Conservation (phyloP, 2,113 vertebrate genomes). For the Heptranchias perlo region DNA sequence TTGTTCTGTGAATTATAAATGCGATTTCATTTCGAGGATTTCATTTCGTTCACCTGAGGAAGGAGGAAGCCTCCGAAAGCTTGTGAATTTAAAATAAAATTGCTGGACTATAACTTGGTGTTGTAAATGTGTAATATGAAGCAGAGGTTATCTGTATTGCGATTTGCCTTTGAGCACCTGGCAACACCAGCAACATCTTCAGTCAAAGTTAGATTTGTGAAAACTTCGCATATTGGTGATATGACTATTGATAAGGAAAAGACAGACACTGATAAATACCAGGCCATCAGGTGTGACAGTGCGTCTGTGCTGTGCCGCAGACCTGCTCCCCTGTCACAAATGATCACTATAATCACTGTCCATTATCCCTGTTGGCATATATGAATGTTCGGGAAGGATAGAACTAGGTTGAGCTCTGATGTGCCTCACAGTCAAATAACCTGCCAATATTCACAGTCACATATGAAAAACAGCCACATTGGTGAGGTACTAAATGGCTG, state of each 20-base stretch:
- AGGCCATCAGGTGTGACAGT: not conserved
- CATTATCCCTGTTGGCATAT: not conserved
- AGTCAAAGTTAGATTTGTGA: too few relatives aligned
- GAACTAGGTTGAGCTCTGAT: not conserved
- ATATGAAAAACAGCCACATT: not conserved
- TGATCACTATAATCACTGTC: not conserved
- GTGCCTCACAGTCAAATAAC: not conserved
- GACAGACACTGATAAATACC: not conserved
- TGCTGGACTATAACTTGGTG: too few relatives aligned
- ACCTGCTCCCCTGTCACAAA: too few relatives aligned
- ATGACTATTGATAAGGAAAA: not conserved
- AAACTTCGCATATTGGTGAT: not conserved
- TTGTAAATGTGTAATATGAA: too few relatives aligned
- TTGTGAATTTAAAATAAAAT: too few relatives aligned
- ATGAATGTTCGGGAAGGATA: not conserved
- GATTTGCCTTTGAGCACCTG: not conserved
- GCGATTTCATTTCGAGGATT: too few relatives aligned
- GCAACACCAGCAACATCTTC: not conserved
- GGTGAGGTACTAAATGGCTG: not conserved
- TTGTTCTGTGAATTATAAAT: too few relatives aligned
- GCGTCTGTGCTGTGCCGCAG: not conserved
- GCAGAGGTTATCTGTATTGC: not conserved
- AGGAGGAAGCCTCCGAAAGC: too few relatives aligned
- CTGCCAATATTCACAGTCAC: not conserved
- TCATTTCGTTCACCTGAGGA: too few relatives aligned